phyloP scores from a whole-genome alignment of 1,140 invertebrate genomes.

The Oryctes rhinoceros region DNA sequence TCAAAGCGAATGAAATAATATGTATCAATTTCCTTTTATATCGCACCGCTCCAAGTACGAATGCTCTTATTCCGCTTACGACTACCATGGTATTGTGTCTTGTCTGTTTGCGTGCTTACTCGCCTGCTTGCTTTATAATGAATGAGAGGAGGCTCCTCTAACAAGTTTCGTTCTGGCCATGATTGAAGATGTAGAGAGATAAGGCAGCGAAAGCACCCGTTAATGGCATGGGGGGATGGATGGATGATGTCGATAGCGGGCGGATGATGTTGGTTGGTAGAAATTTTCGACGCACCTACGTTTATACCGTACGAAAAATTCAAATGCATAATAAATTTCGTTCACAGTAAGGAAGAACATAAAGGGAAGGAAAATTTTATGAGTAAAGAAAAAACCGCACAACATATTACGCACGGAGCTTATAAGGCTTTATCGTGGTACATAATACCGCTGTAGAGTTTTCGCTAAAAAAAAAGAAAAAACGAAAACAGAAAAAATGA shows the following conservation, averaged over 20 bases:
- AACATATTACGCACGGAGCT: no score
- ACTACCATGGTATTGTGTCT: not conserved
- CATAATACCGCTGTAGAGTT: no score
- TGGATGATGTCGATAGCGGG: slow-evolving; percentile 7
- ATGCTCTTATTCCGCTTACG: not conserved
- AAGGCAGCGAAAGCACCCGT: not conserved
- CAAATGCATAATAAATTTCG: not conserved
- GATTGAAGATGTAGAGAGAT: slow-evolving; percentile 34
- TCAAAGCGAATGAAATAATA: slow-evolving; percentile 16
- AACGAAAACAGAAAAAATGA: no score
- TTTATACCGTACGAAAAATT: not conserved
- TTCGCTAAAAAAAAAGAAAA: no score
- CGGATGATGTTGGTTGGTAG: not conserved
- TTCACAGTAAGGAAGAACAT: not conserved
- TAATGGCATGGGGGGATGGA: not conserved
- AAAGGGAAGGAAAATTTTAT: not conserved
- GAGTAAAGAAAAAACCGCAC: no score
- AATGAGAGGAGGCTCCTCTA: slow-evolving; percentile 27
- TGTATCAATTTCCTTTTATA: slow-evolving; percentile 27
- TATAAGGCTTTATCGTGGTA: no score
- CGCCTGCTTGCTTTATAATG: slow-evolving; percentile 21
- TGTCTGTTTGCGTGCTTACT: slow-evolving; percentile 24
- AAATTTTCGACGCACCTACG: not conserved
- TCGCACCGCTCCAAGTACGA: not conserved
- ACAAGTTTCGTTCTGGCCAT: slow-evolving; percentile 29